These are phyloP conservation scores for Australoheros scitulus DNA, from an alignment of 2,113 vertebrate species.

Conservation along the genomic window DNA sequence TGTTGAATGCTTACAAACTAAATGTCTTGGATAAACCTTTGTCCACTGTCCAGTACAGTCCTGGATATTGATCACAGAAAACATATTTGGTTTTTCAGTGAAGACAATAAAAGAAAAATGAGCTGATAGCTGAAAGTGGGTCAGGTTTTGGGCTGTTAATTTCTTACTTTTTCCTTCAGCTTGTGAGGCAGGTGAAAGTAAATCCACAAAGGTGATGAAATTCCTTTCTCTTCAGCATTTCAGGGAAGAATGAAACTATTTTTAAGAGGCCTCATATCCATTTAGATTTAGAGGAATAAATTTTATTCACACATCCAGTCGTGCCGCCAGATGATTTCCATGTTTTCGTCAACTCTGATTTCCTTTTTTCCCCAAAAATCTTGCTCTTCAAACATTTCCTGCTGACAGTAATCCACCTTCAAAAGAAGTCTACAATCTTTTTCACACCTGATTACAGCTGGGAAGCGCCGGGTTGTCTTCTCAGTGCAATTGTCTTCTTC, in stretches of 20 bases:
- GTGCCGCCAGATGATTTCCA: background rate
- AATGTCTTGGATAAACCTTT: background rate
- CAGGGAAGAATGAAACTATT: conserved; percentile 10
- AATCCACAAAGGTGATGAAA: conserved; percentile 44
- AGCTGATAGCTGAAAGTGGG: background rate
- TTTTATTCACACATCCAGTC: background rate
- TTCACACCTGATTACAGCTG: conserved; percentile 49
- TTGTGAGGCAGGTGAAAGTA: background rate
- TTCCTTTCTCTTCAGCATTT: conserved; percentile 33
- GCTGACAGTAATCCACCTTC: conserved; percentile 1
- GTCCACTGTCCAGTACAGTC: background rate
- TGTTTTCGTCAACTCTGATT: background rate
- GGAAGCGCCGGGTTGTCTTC: conserved; percentile 11
- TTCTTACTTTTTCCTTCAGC: conserved; percentile 22
- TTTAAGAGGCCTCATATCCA: conserved; percentile 13
- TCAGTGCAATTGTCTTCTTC: conserved; percentile 45
- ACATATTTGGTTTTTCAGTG: background rate
- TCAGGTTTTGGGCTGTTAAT: conserved; percentile 17
- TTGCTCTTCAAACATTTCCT: background rate
- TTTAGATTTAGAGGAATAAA: background rate
- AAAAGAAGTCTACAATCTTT: conserved; percentile 22
- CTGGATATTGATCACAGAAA: background rate
- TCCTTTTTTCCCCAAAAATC: background rate
- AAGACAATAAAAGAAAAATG: background rate
- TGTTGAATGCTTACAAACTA: background rate